Base-by-base conservation (phyloP, 2,113 vertebrate genomes). In the Pomatorhinus ruficollis region DNA sequence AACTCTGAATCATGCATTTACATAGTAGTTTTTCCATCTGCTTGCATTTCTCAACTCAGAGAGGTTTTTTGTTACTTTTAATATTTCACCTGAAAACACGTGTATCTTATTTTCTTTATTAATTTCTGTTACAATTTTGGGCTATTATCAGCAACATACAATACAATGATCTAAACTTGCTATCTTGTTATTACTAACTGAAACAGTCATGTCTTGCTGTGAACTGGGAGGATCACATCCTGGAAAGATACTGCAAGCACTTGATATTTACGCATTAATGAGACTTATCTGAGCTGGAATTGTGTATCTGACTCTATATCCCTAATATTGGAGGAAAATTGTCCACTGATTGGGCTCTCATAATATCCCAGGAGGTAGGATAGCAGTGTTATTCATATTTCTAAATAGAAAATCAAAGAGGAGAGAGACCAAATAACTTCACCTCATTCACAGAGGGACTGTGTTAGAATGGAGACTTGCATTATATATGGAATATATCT, bases 1-100 rank as follows among this genome's bases (percentile, higher is more conserved):
- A 96, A 83, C 64, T 83, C 45, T 88, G 82, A 94, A 90, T 93
- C 87, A 76, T 82, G 17, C 8, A 42, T 95, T 96, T 89, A 33
- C 33, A 21, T 83, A 77, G 59, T 23, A 77, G 35, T 80, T 95
- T 95, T 91, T 56, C 63, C 59, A 76, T 90, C 66, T 85, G 25
- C 39, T 93, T 93, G 70, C 30, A 40, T 63, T 72, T 93, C 50
- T 95, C 39, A 45, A 7, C 52, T 72, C 27, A 47, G 70, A 35
- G 63, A 53, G 22, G 4, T 66, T 75, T 50, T 82, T 78, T 66
- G 13, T 93, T 84, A 50, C 11, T 89, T 79, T 87, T 40, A 68
- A 5, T 69, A 59, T 80, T 93, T 77, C 42, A 80, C 63, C 50
- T 70, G 74, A 59, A 93, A 95, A 89, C n/a, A 84, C 24, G 63